Percentiles rank a stretch among this genome's conserved stretches.
These are phyloP conservation scores for Montifringilla adamsi DNA, from an alignment of 2,113 vertebrate species.

Conservation along the genomic window DNA sequence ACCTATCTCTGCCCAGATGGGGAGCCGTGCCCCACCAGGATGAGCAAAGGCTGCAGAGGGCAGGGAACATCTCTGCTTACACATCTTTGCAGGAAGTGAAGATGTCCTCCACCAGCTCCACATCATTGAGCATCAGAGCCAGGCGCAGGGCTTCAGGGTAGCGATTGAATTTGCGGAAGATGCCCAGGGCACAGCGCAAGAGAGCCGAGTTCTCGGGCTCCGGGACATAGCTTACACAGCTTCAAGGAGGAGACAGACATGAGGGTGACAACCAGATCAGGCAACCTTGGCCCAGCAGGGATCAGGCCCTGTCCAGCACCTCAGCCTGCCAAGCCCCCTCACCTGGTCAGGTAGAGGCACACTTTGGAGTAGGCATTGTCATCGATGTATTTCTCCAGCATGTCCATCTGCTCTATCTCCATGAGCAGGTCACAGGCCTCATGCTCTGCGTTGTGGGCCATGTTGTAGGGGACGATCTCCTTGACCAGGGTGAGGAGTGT, in stretches of 20 bases:
- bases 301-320: background rate
- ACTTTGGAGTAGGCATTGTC: slow-evolving; percentile 97
- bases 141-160: slow-evolving; percentile 94
- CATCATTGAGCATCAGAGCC: slow-evolving; percentile 95
- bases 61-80: slow-evolving; percentile 67
- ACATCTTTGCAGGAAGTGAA: slow-evolving; percentile 99
- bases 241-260: slow-evolving; percentile 30
- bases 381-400: slow-evolving; percentile 94
- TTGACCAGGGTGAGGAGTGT: slow-evolving; percentile 90
- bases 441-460: slow-evolving; percentile 96
- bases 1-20: background rate
- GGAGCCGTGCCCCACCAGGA: background rate
- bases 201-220: slow-evolving; percentile 96
- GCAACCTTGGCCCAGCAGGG: background rate
- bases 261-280: background rate
- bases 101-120: slow-evolving; percentile 96
- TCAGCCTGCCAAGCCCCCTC: background rate
- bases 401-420: slow-evolving; percentile 96
- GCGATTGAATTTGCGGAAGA: slow-evolving; percentile 94
- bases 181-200: slow-evolving; percentile 90
- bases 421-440: slow-evolving; percentile 97
- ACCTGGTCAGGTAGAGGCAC: slow-evolving; percentile 98
- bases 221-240: slow-evolving; percentile 96
- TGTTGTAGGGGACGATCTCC: slow-evolving; percentile 97
- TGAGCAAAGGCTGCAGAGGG: rapidly evolving